These are phyloP conservation scores for Aramus guarauna DNA, from an alignment of 2,113 vertebrate species.

Conservation along the genomic window DNA sequence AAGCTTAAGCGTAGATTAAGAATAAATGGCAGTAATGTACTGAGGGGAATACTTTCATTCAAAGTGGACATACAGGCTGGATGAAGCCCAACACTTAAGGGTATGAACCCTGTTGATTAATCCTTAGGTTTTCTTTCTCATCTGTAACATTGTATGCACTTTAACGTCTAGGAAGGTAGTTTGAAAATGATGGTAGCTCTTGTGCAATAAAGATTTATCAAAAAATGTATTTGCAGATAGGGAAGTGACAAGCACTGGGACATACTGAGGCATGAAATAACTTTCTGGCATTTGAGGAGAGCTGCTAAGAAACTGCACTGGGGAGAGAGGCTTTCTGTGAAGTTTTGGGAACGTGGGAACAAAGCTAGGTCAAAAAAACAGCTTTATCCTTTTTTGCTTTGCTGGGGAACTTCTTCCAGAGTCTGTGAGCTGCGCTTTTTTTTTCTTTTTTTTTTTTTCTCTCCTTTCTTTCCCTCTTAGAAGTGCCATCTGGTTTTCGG, in stretches of 20 bases:
- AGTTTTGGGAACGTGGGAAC: not conserved
- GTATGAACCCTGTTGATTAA: slow-evolving; percentile 47
- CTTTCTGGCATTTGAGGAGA: not conserved
- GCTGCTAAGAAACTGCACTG: not conserved
- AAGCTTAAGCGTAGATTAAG: slow-evolving; percentile 46
- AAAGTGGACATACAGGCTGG: slow-evolving; percentile 32
- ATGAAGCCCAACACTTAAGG: slow-evolving; percentile 50
- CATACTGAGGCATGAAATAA: not conserved
- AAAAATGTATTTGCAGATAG: not conserved
- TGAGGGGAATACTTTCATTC: slow-evolving; percentile 58
- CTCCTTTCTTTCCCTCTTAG: not conserved
- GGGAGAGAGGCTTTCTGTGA: not conserved
- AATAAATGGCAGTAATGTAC: slow-evolving; percentile 61
- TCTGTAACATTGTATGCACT: not conserved
- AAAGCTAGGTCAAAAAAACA: not conserved
- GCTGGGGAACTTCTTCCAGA: not conserved
- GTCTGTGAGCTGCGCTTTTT: not conserved
- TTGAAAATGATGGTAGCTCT: not conserved
- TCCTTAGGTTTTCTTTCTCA: not conserved
- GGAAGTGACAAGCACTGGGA: not conserved
- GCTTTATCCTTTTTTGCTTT: not conserved
- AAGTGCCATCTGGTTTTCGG: not conserved
- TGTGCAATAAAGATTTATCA: not conserved
- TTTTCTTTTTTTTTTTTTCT: not conserved
- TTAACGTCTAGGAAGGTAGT: not conserved